Evolutionary conservation across 2,888 invertebrate species (phyloP).

Genomic region (Pyralis farinalis): DNA sequence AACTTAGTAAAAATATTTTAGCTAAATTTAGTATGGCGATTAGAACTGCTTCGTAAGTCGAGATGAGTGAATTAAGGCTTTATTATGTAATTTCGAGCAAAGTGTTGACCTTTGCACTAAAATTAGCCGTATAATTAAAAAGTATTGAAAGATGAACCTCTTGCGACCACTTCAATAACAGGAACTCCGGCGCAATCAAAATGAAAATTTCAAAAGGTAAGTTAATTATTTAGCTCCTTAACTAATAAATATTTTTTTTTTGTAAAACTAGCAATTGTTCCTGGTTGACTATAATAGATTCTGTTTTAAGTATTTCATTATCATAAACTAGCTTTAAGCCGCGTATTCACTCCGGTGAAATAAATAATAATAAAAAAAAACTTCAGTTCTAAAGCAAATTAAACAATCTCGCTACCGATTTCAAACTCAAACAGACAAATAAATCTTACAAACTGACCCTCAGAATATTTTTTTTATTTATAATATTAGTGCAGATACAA

Average conservation of each 20-base stretch:
- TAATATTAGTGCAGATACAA: too few relatives aligned
- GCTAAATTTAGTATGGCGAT: background rate
- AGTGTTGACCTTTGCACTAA: conserved; percentile 18
- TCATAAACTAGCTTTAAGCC: too few relatives aligned
- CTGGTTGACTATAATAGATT: background rate
- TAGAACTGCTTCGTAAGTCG: conserved; percentile 16
- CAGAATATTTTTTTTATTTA: too few relatives aligned
- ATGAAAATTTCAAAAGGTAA: conserved; percentile 35
- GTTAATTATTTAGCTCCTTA: background rate
- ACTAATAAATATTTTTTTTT: too few relatives aligned
- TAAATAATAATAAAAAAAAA: too few relatives aligned
- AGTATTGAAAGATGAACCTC: conserved; percentile 37
- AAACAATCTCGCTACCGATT: too few relatives aligned
- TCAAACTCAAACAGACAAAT: too few relatives aligned
- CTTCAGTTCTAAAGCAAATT: too few relatives aligned
- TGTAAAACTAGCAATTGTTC: too few relatives aligned
- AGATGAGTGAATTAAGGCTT: conserved; percentile 19
- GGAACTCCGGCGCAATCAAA: conserved; percentile 41
- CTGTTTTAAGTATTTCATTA: background rate
- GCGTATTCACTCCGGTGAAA: too few relatives aligned
- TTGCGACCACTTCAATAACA: conserved; percentile 45
- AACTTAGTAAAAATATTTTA: conserved; percentile 13
- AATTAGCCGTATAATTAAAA: conserved; percentile 18
- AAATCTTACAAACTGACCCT: too few relatives aligned
- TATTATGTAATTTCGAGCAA: conserved; percentile 15